phyloP scores from a whole-genome alignment of 2,113 vertebrate genomes.

The Lepisosteus oculatus region DNA sequence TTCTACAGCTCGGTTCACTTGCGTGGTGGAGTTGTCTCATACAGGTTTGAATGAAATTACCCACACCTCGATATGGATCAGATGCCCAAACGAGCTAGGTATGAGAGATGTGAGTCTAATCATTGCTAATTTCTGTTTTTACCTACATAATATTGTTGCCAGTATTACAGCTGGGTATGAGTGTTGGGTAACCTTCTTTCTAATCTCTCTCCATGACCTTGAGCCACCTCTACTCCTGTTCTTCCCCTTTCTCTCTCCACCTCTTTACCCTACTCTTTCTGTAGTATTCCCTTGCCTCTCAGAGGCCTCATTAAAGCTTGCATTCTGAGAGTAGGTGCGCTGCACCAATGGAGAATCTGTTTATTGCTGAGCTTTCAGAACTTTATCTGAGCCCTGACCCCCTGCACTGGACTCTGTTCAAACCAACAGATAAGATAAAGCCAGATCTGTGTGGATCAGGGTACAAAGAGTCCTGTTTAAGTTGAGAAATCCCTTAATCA shows the following conservation, averaged over 20 bases:
- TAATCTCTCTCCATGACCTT: neutral
- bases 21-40: too few species aligned
- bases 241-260: neutral
- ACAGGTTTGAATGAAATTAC: too few species aligned
- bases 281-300: neutral
- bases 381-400: neutral
- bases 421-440: constrained; percentile 18
- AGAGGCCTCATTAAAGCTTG: too few species aligned
- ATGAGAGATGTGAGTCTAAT: too few species aligned
- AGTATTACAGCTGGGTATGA: too few species aligned
- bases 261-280: neutral
- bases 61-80: too few species aligned
- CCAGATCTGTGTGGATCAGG: constrained; percentile 5
- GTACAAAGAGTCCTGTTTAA: constrained; percentile 9
- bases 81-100: too few species aligned
- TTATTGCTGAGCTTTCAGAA: neutral
- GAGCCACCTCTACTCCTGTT: neutral
- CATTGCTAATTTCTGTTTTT: too few species aligned
- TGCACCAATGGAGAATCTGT: neutral
- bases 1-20: too few species aligned
- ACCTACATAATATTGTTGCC: too few species aligned
- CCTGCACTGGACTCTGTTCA: constrained; percentile 15
- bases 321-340: too few species aligned
- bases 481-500: constrained; percentile 16
- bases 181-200: too few species aligned